Conservation (phyloP, 2,113 vertebrate species). For the Trichechus manatus region DNA sequence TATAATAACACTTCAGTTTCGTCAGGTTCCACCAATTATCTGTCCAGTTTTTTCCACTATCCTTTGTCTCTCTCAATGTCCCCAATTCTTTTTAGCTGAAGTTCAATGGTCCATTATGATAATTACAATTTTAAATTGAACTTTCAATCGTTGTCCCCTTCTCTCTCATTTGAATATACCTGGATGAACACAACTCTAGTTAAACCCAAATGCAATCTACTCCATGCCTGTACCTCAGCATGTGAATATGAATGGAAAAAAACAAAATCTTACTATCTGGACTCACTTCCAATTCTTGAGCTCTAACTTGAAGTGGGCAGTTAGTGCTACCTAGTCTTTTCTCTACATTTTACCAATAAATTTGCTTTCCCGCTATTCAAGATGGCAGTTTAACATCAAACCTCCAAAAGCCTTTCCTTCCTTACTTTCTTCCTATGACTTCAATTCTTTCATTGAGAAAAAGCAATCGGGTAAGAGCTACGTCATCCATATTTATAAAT, state of each 20-base stretch:
- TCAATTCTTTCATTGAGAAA: background rate
- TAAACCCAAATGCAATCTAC: background rate
- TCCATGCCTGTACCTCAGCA: background rate
- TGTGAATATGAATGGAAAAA: background rate
- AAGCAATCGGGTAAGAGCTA: background rate
- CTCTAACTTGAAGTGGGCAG: background rate
- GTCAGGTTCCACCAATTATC: background rate
- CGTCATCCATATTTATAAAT: background rate
- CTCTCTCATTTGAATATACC: background rate
- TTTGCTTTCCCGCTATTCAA: background rate
- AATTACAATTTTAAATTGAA: background rate
- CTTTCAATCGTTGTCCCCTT: background rate
- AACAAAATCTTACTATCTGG: background rate
- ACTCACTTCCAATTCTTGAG: background rate
- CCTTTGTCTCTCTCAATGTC: background rate
- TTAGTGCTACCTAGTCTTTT: background rate
- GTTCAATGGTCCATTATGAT: background rate
- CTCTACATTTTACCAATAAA: background rate
- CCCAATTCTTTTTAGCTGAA: background rate
- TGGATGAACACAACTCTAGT: background rate
- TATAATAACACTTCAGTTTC: background rate
- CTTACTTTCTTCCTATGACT: background rate
- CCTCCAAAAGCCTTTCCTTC: background rate
- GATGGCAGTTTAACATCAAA: background rate
- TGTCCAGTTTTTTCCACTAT: background rate